phyloP scores from a whole-genome alignment of 2,888 invertebrate genomes.

The Antheraea assamensis region DNA sequence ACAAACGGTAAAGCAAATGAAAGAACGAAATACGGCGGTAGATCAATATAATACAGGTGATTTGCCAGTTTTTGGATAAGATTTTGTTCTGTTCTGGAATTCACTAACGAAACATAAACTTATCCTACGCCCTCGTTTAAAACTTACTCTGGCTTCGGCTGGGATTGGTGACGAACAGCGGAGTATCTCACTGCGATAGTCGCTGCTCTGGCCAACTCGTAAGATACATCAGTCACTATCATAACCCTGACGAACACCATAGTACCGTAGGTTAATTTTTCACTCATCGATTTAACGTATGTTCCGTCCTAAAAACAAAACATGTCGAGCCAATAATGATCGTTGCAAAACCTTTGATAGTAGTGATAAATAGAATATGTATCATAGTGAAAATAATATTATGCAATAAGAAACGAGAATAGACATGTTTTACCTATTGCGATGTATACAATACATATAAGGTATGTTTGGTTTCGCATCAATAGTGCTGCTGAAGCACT shows the following conservation, averaged over 20 bases:
- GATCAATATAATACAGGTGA: background rate
- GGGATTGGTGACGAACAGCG: slow-evolving; percentile 93
- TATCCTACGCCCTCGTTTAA: background rate
- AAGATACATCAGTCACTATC: slow-evolving; percentile 87
- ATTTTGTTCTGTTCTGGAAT: background rate
- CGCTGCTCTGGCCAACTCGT: slow-evolving; percentile 88
- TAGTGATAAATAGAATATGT: too few species aligned
- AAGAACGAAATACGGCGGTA: background rate
- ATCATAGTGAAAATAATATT: too few species aligned
- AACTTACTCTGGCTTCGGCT: slow-evolving; percentile 87
- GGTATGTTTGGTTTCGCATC: too few species aligned
- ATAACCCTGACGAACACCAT: slow-evolving; percentile 96
- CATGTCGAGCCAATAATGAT: background rate
- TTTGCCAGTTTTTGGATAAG: background rate
- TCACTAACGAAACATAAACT: too few species aligned
- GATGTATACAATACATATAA: too few species aligned
- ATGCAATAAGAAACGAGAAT: too few species aligned
- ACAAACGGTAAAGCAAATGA: background rate
- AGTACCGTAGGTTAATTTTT: slow-evolving; percentile 92
- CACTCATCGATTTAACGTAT: slow-evolving; percentile 89
- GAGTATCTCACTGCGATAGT: slow-evolving; percentile 96
- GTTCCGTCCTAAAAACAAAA: slow-evolving; percentile 86
- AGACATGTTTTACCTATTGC: too few species aligned
- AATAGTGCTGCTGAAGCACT: too few species aligned
- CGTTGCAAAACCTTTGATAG: too few species aligned